These are phyloP conservation scores for Caenorhabditis sulstoni DNA, from an alignment of 2,888 invertebrate species.

Conservation along the genomic window DNA sequence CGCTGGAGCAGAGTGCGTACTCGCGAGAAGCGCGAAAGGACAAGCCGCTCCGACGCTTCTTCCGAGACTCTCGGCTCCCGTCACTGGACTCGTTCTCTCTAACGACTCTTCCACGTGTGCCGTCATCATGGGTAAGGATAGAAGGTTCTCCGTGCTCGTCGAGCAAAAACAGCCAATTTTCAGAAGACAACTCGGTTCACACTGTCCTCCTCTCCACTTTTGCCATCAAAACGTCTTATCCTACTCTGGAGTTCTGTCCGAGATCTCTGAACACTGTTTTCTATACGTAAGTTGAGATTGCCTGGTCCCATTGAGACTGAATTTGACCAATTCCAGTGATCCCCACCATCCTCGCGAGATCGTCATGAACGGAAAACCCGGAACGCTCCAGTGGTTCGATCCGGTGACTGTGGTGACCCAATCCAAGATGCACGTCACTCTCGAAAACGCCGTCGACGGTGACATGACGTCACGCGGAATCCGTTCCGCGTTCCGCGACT, in stretches of 20 bases:
- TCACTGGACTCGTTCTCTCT: conserved; percentile 44
- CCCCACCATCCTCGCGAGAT: conserved; percentile 55
- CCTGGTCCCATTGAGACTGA: background rate
- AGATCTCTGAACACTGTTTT: conserved; percentile 60
- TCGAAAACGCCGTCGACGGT: conserved; percentile 64
- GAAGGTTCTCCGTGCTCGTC: too few relatives aligned
- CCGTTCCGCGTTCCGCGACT: conserved; percentile 44
- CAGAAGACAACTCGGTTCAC: conserved; percentile 71
- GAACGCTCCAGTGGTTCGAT: conserved; percentile 74
- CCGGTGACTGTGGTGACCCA: conserved; percentile 26
- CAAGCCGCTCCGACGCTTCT: conserved; percentile 45
- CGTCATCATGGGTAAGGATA: conserved; percentile 57
- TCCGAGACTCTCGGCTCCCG: conserved; percentile 58
- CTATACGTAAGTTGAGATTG: conserved; percentile 5
- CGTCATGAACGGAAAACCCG: conserved; percentile 71
- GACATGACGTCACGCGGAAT: conserved; percentile 57
- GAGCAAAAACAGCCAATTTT: too few relatives aligned
- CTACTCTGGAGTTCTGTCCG: conserved; percentile 53
- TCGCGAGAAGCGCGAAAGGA: conserved; percentile 53
- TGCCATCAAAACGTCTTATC: conserved; percentile 60
- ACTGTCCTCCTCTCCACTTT: conserved; percentile 68
- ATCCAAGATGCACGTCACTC: conserved; percentile 47
- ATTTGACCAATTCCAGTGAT: conserved; percentile 57
- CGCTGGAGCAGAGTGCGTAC: conserved; percentile 64
- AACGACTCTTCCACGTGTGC: conserved; percentile 54